Base-by-base conservation (phyloP, 2,797 vertebrate genomes). In the Notolabrus celidotus region DNA sequence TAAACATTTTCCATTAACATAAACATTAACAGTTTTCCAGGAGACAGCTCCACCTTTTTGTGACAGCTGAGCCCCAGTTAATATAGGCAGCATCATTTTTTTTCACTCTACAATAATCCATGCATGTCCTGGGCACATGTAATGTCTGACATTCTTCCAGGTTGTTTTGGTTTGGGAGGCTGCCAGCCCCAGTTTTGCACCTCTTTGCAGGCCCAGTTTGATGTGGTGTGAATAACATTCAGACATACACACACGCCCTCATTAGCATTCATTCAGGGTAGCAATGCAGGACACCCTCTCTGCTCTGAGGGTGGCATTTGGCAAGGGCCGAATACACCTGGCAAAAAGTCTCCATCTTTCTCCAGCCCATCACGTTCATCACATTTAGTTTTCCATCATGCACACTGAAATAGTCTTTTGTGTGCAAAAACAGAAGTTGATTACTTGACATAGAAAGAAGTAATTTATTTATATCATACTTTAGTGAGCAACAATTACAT, bases 181-280 rank as follows among this genome's bases (percentile, higher is more conserved):
- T 92, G 93, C 93, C 94, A 95, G 87, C 72, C 82, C 86, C 84
- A 90, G 92, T 93, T 94, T 94, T 93, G 93, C 92, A 93, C 93
- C 93, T 93, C 93, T 92, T 94, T 93, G 91, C 91, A 90, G 90
- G 88, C 91, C 86, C 92, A 92, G 92, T 93, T 93, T 94, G 94
- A 95, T 94, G 92, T 92, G 91, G 92, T 94, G 93, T 94, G 92
- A 94, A 94, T 93, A 94, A 93, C 92, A 93, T 93, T 93, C 89
- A 93, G 89, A 94, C 92, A 88, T 88, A 92, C 89, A 90, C 88
- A 89, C 90, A 92, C 86, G 89, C 89, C 88, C 90, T 92, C 92
- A 92, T 90, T 93, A 91, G 90, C 90, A 91, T 91, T 92, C 89
- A 88, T 91, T 91, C 89, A 88, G 85, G 71, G 84, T 88, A 76